Conservation (phyloP, 2,797 vertebrate species). For the Hoplostethus atlanticus region DNA sequence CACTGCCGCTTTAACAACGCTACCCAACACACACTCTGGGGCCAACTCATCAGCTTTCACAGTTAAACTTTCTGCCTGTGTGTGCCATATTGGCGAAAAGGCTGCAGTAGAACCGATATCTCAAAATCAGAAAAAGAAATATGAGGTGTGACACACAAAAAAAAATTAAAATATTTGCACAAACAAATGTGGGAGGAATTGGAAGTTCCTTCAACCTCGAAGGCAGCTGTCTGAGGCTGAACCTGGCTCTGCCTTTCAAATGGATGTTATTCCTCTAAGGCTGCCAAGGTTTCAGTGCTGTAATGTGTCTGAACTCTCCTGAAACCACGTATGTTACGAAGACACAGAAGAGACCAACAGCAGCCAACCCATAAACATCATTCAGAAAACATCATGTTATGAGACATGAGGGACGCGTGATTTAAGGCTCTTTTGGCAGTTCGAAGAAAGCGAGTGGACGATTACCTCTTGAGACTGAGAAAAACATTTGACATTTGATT, state of each 20-base stretch:
- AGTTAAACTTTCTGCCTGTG: conserved; percentile 18
- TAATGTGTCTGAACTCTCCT: conserved; percentile 32
- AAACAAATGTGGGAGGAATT: conserved; percentile 10
- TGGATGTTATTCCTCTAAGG: not conserved
- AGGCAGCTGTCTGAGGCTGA: not conserved
- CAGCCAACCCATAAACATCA: conserved; percentile 40
- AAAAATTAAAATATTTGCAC: conserved; percentile 21
- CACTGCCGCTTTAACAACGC: conserved; percentile 51
- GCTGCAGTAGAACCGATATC: not conserved
- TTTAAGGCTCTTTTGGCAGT: conserved; percentile 27
- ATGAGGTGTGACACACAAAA: not conserved
- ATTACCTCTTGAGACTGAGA: not conserved
- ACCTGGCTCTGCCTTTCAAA: not conserved
- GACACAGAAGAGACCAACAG: conserved; percentile 23
- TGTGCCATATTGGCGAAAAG: not conserved
- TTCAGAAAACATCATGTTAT: conserved; percentile 43
- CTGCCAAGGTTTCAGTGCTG: conserved; percentile 22
- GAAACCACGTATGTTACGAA: conserved; percentile 37
- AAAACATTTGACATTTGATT: conserved; percentile 16
- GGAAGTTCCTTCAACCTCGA: not conserved
- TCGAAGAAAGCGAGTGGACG: conserved; percentile 10
- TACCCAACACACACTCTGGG: conserved; percentile 41
- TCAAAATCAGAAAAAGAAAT: not conserved
- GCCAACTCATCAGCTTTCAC: conserved; percentile 39
- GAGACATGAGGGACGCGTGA: conserved; percentile 35